Percentiles rank a stretch among this genome's conserved stretches.
phyloP scores from a whole-genome alignment of 2,797 vertebrate genomes.

The Anniella stebbinsi region DNA sequence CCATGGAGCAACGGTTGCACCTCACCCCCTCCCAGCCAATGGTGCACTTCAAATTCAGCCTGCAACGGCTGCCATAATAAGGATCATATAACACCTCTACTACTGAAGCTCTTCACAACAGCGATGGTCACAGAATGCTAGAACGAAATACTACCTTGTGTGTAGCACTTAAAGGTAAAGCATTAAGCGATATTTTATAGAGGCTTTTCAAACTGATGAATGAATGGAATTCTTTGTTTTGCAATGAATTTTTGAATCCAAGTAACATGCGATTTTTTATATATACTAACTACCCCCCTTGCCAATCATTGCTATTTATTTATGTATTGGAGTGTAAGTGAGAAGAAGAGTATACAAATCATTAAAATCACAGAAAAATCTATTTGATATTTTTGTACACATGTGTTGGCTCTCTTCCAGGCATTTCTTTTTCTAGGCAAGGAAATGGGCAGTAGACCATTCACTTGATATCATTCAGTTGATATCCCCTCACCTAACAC shows the following conservation, averaged over 20 bases:
- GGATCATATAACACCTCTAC: neutral
- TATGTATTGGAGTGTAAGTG: neutral
- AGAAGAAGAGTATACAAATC: slow-evolving; percentile 14
- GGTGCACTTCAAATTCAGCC: neutral
- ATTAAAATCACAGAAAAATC: slow-evolving; percentile 65
- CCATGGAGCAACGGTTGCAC: neutral
- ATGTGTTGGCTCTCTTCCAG: slow-evolving; percentile 35
- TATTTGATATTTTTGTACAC: slow-evolving; percentile 64
- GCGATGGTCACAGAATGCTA: neutral
- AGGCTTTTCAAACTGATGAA: neutral
- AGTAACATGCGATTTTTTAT: neutral
- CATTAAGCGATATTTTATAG: neutral
- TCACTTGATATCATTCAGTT: slow-evolving; percentile 20
- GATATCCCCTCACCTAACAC: neutral
- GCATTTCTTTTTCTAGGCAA: slow-evolving; percentile 31
- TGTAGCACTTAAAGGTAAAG: neutral
- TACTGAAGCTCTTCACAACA: neutral
- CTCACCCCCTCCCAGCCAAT: neutral
- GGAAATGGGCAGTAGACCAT: slow-evolving; percentile 45
- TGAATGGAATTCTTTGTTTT: neutral
- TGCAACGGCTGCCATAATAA: neutral
- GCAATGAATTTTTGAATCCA: neutral
- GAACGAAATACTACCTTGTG: neutral
- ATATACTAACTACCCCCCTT: neutral
- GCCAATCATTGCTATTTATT: neutral